Percentiles rank a stretch among this genome's conserved stretches.
phyloP scores from a whole-genome alignment of 30 jellyfish, hydroid and myxozoan genomes.

The Aurelia sp. region DNA sequence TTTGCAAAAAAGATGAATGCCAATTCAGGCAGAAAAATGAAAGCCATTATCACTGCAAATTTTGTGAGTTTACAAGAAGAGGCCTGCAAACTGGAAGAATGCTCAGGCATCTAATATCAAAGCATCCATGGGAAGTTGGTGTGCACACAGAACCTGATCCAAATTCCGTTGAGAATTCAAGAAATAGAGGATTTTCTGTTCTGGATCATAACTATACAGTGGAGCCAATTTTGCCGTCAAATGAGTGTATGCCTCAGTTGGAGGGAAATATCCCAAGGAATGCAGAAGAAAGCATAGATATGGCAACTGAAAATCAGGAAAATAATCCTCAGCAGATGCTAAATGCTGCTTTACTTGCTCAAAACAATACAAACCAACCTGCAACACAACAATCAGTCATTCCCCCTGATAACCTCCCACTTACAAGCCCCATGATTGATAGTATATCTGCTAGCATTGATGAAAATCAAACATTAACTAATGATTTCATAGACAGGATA shows the following conservation, averaged over 20 bases:
- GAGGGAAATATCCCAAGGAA: not conserved
- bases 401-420: not conserved
- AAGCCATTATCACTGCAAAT: conserved; percentile 42
- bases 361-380: not conserved
- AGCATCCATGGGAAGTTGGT: not conserved
- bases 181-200: conserved; percentile 14
- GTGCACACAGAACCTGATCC: conserved; percentile 7
- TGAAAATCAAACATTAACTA: not conserved
- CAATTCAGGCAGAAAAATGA: conserved; percentile 18
- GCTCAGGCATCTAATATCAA: conserved; percentile 6
- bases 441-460: not conserved
- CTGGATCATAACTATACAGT: conserved; percentile 17
- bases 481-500: not conserved
- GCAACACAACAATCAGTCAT: not conserved
- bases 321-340: not conserved
- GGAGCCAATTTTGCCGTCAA: not conserved
- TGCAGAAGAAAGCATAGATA: not conserved
- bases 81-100: conserved; percentile 10
- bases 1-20: conserved; percentile 20
- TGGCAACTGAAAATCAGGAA: conserved; percentile 9
- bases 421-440: not conserved
- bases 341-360: not conserved
- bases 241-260: not conserved
- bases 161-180: conserved; percentile 7
- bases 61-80: conserved; percentile 23